A percentile compares a stretch with the other conserved stretches of the same genome.
phyloP scores from a whole-genome alignment of 2,888 invertebrate genomes.

The Pachliopta kotzebuea region DNA sequence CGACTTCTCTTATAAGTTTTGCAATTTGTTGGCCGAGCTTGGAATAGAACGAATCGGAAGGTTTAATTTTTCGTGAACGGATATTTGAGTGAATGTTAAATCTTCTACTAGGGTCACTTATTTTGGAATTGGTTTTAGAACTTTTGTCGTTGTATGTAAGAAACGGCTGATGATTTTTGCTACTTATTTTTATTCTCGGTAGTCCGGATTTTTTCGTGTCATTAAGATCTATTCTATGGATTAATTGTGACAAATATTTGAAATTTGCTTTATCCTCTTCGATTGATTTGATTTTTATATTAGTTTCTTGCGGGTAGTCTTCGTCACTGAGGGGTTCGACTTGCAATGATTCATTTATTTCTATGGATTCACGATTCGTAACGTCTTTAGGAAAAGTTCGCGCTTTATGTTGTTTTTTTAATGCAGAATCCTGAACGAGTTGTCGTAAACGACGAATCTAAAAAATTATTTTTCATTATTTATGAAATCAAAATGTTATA shows the following conservation, averaged over 20 bases:
- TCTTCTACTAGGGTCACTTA: conserved; percentile 29
- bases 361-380: conserved; percentile 28
- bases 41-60: conserved; percentile 50
- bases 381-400: conserved; percentile 1
- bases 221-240: conserved; percentile 55
- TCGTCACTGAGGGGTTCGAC: conserved; percentile 32
- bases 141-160: conserved; percentile 24
- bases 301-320: conserved; percentile 28
- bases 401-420: conserved; percentile 10
- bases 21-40: conserved; percentile 69
- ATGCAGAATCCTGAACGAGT: conserved; percentile 14
- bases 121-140: conserved; percentile 23
- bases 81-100: conserved; percentile 30
- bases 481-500: not conserved
- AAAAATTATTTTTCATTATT: not conserved
- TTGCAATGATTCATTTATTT: conserved; percentile 32
- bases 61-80: conserved; percentile 32
- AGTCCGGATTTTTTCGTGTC: conserved; percentile 36
- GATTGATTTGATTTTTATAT: conserved; percentile 33
- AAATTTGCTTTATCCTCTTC: conserved; percentile 53
- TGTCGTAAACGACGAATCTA: conserved; percentile 17
- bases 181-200: conserved; percentile 30
- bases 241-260: conserved; percentile 64
- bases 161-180: conserved; percentile 31
- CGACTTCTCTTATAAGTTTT: conserved; percentile 55